A percentile compares a stretch with the other conserved stretches of the same genome.
phyloP scores from a whole-genome alignment of 2,113 vertebrate genomes.

The Pithys albifrons region DNA sequence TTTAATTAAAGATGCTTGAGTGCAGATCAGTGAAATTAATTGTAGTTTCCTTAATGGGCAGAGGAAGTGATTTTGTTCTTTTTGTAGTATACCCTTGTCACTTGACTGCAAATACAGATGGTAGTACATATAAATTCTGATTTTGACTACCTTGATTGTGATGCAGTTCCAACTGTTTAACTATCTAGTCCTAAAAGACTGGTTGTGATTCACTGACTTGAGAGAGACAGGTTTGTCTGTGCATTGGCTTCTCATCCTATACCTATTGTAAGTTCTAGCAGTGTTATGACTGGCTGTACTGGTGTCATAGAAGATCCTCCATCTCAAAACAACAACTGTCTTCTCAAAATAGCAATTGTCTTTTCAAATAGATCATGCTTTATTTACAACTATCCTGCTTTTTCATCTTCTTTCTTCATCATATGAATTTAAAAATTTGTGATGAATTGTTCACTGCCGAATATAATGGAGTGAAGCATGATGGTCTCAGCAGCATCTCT shows the following conservation, averaged over 20 bases:
- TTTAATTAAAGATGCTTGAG: conserved; percentile 43
- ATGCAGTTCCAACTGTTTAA: not conserved
- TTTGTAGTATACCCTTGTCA: not conserved
- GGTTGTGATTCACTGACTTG: not conserved
- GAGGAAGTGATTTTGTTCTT: conserved; percentile 29
- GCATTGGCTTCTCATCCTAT: not conserved
- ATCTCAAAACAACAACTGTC: not conserved
- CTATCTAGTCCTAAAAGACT: not conserved
- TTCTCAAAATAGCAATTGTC: not conserved
- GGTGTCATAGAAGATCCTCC: not conserved
- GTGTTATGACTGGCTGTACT: not conserved
- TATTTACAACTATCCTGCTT: not conserved
- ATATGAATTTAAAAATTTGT: not conserved
- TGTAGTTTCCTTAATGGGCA: conserved; percentile 23
- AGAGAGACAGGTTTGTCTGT: not conserved
- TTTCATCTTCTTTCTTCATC: not conserved
- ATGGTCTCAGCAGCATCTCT: not conserved
- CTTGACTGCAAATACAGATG: conserved; percentile 10
- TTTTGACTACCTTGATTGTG: not conserved
- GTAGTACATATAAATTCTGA: not conserved
- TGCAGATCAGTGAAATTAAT: conserved; percentile 43
- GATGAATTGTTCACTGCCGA: not conserved
- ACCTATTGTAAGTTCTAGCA: not conserved
- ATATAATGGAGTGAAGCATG: not conserved
- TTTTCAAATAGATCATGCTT: not conserved